Base-by-base conservation (phyloP, 2,888 invertebrate species). In the Agrotis clavis region DNA sequence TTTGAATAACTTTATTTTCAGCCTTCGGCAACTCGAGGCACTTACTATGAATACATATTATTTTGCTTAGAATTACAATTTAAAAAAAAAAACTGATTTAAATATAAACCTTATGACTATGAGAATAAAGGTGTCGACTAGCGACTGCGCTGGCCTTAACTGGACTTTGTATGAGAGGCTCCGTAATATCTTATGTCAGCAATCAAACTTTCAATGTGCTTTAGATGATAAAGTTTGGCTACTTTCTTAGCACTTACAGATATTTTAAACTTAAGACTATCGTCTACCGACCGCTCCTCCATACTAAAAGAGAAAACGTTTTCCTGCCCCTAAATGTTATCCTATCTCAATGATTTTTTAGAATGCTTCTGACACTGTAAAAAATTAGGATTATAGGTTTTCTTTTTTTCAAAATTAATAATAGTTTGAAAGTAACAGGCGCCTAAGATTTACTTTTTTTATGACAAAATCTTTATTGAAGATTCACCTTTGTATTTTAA, bases 1-100 rank as follows among this genome's bases (percentile, higher is more conserved):
- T 59, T 74, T 66, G 13, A 73, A 67, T 74, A 59, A 65, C 4
- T 16, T 67, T 35, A 54, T 56, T 63, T 54, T 48, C 3, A 11
- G 48, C 54, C 48, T 48, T n/a, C 5, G 16, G 16, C 35, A 50
- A 45, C 16, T 41, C 16, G 48, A 16, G 14, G 21, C 41, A 4
- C n/a, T 45, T 25, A 16, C 11, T 47, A 35, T 54, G 30, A 30
- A 54, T 47, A 67, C 19, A 14, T 19, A 54, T 68, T 11, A 41
- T 41, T 41, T 41, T 25, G 16, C 4, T 50, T 35, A 19, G n/a
- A 16, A 50, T 50, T 67, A 62, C 9, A 21, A 48, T 13, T 35
- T 30, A 19, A 13, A 11, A 11, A 11, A 11, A 41, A 11, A 41
- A 9, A 41, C 9, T 11, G 41, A 41, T 41, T 11, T 1, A 21